Percentiles rank a stretch among this genome's conserved stretches.
Evolutionary conservation across 2,888 invertebrate species (phyloP).

Genomic region (Parnassius orleans): DNA sequence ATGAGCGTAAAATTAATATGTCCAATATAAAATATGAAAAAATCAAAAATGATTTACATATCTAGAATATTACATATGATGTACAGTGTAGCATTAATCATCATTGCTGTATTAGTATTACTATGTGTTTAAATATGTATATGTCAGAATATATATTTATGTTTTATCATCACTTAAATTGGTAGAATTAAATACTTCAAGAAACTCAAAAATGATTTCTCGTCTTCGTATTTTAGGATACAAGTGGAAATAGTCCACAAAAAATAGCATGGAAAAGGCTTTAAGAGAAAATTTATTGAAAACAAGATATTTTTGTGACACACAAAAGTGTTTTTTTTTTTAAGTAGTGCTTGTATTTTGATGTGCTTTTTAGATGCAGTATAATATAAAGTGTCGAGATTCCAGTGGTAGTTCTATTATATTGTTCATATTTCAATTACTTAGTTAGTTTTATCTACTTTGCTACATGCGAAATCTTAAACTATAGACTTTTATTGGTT

Average conservation of each 20-base stretch:
- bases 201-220: not conserved
- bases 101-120: not conserved
- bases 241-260: slow-evolving; percentile 34
- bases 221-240: slow-evolving; percentile 33
- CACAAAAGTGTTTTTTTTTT: slow-evolving; percentile 3
- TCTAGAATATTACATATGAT: slow-evolving; percentile 15
- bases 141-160: no score
- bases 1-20: slow-evolving; percentile 2
- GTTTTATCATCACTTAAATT: no score
- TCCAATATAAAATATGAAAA: slow-evolving; percentile 1
- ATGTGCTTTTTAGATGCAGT: slow-evolving; percentile 17
- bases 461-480: no score
- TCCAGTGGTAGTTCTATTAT: no score
- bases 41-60: slow-evolving; percentile 14
- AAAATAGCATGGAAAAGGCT: slow-evolving; percentile 66
- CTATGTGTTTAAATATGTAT: not conserved
- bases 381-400: not conserved
- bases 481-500: no score
- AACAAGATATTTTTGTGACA: slow-evolving; percentile 29
- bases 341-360: slow-evolving; percentile 11
- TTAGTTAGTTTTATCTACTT: no score
- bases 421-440: no score
- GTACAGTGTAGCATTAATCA: slow-evolving; percentile 6
- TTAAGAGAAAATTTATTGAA: slow-evolving; percentile 57
- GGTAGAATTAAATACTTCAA: no score